Evolutionary conservation across 2,888 invertebrate genomes (phyloP).

Genomic region (Congeria kusceri): DNA sequence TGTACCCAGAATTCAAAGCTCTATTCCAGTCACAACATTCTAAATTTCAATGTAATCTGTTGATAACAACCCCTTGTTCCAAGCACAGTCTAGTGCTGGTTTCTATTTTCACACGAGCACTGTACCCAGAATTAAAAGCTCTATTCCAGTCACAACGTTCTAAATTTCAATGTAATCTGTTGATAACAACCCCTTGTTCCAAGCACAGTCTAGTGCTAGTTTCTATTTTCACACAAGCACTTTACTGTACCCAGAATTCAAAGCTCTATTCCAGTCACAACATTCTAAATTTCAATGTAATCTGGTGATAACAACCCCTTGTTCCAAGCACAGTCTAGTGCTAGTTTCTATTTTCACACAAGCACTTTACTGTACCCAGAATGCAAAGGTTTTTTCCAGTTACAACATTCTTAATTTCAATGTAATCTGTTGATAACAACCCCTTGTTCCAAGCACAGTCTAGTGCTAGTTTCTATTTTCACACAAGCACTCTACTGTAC

Average conservation of each 20-base stretch:
- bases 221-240: background rate
- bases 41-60: background rate
- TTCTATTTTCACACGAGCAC: constrained; percentile 17
- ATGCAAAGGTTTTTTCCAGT: background rate
- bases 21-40: background rate
- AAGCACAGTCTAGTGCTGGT: constrained; percentile 38
- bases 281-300: background rate
- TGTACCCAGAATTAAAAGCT: constrained; percentile 19
- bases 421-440: background rate
- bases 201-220: constrained; percentile 32
- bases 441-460: constrained; percentile 28
- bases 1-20: constrained; percentile 11
- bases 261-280: too few species aligned
- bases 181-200: background rate
- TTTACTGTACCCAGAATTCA: constrained; percentile 10
- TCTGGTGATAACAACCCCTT: background rate
- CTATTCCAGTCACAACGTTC: too few species aligned
- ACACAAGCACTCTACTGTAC: constrained; percentile 31
- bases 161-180: background rate
- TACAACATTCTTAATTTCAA: background rate
- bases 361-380: constrained; percentile 20
- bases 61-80: constrained; percentile 10
- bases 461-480: constrained; percentile 19
- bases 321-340: constrained; percentile 28
- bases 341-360: constrained; percentile 14